Conservation (phyloP, 1,140 invertebrate genomes). For the Zaprionus africanus region DNA sequence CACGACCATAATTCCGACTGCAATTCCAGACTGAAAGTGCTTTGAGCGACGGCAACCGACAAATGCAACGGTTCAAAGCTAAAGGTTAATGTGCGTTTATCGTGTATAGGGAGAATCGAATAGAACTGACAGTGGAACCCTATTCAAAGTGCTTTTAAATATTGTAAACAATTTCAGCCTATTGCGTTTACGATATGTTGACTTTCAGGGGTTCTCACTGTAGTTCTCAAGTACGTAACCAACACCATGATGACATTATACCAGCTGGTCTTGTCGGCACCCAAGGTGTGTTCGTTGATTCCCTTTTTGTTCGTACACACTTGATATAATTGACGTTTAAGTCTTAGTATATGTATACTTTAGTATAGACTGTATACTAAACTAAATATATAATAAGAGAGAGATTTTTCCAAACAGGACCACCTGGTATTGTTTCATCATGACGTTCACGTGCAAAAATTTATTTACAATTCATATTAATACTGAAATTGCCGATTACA, state of each 20-base stretch:
- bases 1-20: constrained; percentile 57
- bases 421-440: no score
- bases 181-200: background rate
- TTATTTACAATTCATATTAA: background rate
- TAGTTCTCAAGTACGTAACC: background rate
- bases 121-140: background rate
- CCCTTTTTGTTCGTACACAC: no score
- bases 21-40: background rate
- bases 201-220: background rate
- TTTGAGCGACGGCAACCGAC: background rate
- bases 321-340: no score
- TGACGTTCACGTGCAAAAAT: background rate
- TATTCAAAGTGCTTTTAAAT: background rate
- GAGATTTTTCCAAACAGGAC: no score
- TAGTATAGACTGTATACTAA: no score
- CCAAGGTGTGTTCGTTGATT: no score
- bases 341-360: no score
- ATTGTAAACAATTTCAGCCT: background rate
- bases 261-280: no score
- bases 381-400: no score
- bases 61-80: constrained; percentile 14
- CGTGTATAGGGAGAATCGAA: background rate
- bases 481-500: background rate
- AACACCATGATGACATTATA: no score
- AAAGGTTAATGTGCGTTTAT: constrained; percentile 45